These are phyloP conservation scores for Mormoops blainvillei DNA, from an alignment of 2,113 vertebrate genomes.

Conservation along the genomic window DNA sequence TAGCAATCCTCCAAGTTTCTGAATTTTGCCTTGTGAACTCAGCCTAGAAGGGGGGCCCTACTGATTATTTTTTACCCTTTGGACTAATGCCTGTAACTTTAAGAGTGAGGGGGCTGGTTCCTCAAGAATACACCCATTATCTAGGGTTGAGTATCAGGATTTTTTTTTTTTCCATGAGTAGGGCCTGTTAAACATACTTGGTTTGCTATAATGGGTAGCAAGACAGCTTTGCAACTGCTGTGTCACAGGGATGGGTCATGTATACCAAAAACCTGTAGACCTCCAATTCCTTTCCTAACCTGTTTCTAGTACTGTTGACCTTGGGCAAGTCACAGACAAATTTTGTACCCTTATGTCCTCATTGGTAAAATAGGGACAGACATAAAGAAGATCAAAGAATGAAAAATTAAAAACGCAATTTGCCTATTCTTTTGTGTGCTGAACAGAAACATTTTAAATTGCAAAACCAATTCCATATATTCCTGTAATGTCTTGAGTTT, in stretches of 20 bases:
- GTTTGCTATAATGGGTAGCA: neutral
- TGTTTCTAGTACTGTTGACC: neutral
- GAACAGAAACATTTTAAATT: neutral
- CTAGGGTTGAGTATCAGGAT: neutral
- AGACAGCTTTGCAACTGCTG: neutral
- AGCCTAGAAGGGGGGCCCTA: neutral
- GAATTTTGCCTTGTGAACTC: neutral
- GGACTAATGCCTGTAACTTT: neutral
- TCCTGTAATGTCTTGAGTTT: neutral
- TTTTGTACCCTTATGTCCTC: neutral
- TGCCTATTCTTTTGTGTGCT: neutral
- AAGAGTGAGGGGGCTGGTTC: neutral
- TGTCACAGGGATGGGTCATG: neutral
- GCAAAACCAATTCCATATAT: neutral
- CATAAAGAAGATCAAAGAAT: neutral
- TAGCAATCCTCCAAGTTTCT: neutral
- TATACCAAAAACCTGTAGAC: neutral
- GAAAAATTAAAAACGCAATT: neutral
- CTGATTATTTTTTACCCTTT: neutral
- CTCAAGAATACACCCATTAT: neutral
- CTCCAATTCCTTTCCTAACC: neutral
- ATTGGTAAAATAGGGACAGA: neutral
- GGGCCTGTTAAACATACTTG: neutral
- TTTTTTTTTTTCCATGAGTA: neutral
- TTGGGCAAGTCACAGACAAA: neutral